Percentiles rank a stretch among this genome's conserved stretches.
These are phyloP conservation scores for Sympetrum striolatum DNA, from an alignment of 2,888 invertebrate genomes.

Conservation along the genomic window DNA sequence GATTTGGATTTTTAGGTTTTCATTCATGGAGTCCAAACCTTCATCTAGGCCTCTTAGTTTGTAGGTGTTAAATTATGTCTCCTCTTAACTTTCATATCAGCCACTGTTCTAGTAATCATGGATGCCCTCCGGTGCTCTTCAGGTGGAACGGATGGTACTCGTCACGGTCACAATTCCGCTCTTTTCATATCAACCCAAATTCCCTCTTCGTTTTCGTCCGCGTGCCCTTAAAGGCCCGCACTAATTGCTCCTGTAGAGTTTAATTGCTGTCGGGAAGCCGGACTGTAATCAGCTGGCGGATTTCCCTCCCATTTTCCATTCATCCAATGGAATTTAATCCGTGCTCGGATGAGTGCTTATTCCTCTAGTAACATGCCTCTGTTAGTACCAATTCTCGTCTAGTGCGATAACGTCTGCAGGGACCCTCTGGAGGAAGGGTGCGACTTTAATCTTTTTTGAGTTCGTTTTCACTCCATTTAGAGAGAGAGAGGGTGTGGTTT, in stretches of 20 bases:
- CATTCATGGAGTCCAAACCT: too few species aligned
- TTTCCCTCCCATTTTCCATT: neutral
- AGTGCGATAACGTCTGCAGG: neutral
- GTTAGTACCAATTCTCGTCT: neutral
- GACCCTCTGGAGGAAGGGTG: neutral
- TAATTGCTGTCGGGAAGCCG: neutral
- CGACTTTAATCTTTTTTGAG: neutral
- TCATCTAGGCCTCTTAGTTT: too few species aligned
- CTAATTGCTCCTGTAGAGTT: neutral
- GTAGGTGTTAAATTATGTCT: too few species aligned
- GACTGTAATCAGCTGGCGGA: neutral
- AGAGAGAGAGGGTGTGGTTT: neutral
- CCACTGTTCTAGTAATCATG: too few species aligned
- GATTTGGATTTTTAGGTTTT: too few species aligned
- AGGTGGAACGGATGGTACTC: too few species aligned
- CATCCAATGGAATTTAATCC: neutral
- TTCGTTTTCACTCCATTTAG: neutral
- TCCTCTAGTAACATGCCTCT: neutral
- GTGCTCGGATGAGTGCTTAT: neutral
- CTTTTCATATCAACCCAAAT: neutral
- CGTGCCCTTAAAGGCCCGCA: neutral
- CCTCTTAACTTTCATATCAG: too few species aligned
- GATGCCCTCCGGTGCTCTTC: too few species aligned
- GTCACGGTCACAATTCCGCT: neutral
- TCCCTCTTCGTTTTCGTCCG: neutral